phyloP scores from a whole-genome alignment of 2,888 invertebrate genomes.

The Hydrotaea cyrtoneurina region DNA sequence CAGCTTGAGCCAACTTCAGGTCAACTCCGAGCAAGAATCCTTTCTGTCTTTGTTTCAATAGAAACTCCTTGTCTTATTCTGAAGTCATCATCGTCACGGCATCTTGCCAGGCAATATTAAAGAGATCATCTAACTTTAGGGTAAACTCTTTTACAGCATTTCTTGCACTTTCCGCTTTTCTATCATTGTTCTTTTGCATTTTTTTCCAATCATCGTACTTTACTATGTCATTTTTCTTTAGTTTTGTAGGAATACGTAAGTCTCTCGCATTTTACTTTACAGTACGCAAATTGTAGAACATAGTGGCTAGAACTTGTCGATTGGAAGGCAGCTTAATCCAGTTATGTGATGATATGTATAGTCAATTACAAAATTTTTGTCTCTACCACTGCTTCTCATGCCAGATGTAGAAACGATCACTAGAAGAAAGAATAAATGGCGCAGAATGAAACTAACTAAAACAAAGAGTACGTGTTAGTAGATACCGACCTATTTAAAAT shows the following conservation, averaged over 20 bases:
- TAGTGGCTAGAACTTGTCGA: conserved; percentile 52
- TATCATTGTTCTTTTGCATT: conserved; percentile 69
- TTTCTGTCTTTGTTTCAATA: conserved; percentile 70
- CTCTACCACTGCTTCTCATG: too few relatives aligned
- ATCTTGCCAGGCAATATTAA: conserved; percentile 66
- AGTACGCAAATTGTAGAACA: conserved; percentile 61
- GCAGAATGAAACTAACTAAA: too few relatives aligned
- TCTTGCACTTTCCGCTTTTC: conserved; percentile 35
- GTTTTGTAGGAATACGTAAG: not conserved
- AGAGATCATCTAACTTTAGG: conserved; percentile 63
- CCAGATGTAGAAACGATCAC: too few relatives aligned
- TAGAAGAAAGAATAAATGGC: too few relatives aligned
- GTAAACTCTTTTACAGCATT: conserved; percentile 64
- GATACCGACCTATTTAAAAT: too few relatives aligned
- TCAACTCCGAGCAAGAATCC: not conserved
- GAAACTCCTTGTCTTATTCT: conserved; percentile 71
- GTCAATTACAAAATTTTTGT: not conserved
- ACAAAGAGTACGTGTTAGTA: too few relatives aligned
- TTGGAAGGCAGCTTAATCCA: conserved; percentile 54
- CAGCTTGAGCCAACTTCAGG: too few relatives aligned
- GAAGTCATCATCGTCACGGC: conserved; percentile 70
- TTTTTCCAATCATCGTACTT: conserved; percentile 73
- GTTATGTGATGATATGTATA: conserved; percentile 45
- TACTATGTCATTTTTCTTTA: conserved; percentile 38
- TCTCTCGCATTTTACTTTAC: conserved; percentile 39